Evolutionary conservation across 2,888 invertebrate species (phyloP).

Genomic region (Cepaea hortensis): DNA sequence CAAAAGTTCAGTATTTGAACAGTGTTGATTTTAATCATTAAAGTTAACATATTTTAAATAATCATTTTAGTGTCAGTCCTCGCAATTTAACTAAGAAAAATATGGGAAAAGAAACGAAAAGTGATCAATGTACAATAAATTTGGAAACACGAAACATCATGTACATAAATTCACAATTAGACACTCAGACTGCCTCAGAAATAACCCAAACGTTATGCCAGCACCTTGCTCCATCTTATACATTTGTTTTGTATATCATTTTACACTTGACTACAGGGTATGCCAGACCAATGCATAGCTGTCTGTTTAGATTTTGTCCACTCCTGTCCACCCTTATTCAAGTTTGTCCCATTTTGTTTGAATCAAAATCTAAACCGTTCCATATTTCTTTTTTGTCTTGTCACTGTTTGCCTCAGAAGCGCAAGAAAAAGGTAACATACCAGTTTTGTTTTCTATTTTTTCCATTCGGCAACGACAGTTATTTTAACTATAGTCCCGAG

Average conservation of each 20-base stretch:
- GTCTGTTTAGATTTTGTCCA: neutral
- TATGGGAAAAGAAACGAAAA: too few relatives aligned
- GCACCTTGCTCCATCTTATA: neutral
- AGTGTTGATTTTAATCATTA: too few relatives aligned
- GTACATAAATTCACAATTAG: neutral
- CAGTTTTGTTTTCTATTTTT: slow-evolving; percentile 11
- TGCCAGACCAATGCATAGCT: neutral
- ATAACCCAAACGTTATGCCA: neutral
- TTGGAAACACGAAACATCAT: neutral
- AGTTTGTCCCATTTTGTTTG: slow-evolving; percentile 1
- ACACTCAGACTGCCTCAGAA: neutral
- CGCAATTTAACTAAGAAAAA: too few relatives aligned
- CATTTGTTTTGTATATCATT: neutral
- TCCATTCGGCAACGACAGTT: slow-evolving; percentile 19
- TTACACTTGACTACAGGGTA: neutral
- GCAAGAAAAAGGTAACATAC: slow-evolving; percentile 49
- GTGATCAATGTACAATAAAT: neutral
- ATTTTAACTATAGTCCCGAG: neutral
- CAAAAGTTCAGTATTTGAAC: too few relatives aligned
- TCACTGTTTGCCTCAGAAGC: slow-evolving; percentile 48
- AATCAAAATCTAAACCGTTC: slow-evolving; percentile 2
- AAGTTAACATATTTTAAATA: too few relatives aligned
- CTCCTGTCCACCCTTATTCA: neutral
- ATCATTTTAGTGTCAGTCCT: too few relatives aligned
- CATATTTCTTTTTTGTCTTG: slow-evolving; percentile 37